Evolutionary conservation across 2,113 vertebrate genomes (phyloP), one percentile per base, ranked within the genome.

Genomic region (Heterotilapia buettikoferi): DNA sequence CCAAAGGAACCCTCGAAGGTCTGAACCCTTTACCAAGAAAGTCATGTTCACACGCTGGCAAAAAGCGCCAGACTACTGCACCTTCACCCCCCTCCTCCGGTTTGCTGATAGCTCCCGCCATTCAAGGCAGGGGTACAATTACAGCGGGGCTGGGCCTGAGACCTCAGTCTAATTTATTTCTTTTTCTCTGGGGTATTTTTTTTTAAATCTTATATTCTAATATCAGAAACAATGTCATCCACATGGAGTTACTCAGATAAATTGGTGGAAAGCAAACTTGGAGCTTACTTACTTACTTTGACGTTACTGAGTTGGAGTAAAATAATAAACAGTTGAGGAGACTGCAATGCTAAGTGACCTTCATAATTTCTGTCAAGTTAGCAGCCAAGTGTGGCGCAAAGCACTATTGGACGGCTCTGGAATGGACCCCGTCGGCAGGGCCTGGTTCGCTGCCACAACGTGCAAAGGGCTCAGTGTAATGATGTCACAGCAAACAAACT

Each of bases 31-130:
- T 95, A 94, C 93, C 93, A 96, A 97, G 96, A 97, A 97, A 97
- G 86, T 89, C 88, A 97, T 97, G 94, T 94, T 95, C 91, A 96
- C 96, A 0, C 96, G 95, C 93, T 98, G 97, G 97, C 95, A 90
- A 80, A 95, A 93, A 24, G 2, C 91, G 3, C 91, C 90, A 87
- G 96, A 97, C 96, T 97, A 96, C 93, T 90, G 93, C 90, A 97
- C 95, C 92, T 97, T 97, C 94, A 93, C 96, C 33, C 97, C 97
- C 33, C 92, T 97, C 66, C 94, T 97, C 86, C 93, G 93, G 86
- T 96, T 95, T 80, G 92, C 96, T 4, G 95, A 94, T 68, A 96
- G 93, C 92, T 91, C 83, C 88, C 92, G 88, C 85, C 89, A 19
- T 53, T 91, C 95, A 21, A 89, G 92, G 82, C 86, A 86, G 56